Conservation (phyloP, 2,888 invertebrate species). For the Scaeva pyrastri region DNA sequence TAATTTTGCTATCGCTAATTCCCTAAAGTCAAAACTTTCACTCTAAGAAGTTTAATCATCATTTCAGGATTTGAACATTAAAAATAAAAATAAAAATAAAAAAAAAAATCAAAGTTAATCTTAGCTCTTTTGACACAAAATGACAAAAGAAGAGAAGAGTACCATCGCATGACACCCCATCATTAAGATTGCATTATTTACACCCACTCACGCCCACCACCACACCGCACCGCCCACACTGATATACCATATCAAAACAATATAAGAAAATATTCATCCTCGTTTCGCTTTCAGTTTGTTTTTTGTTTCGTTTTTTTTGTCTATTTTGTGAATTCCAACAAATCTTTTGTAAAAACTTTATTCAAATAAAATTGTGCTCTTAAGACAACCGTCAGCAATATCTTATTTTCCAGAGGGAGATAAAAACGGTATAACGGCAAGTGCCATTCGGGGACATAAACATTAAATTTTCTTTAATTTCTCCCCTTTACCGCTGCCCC, state of each 20-base stretch:
- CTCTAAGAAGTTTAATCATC: background rate
- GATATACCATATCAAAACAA: background rate
- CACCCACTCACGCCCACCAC: background rate
- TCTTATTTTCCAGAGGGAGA: constrained; percentile 49
- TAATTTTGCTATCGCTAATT: constrained; percentile 17
- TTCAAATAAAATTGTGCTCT: constrained; percentile 53
- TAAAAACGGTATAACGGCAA: constrained; percentile 69
- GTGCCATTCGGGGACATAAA: constrained; percentile 68
- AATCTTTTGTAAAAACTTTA: constrained; percentile 39
- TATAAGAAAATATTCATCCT: constrained; percentile 14
- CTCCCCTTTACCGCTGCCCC: constrained; percentile 5
- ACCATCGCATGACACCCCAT: background rate
- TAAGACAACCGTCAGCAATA: constrained; percentile 57
- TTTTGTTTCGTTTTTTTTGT: background rate
- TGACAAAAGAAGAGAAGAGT: background rate
- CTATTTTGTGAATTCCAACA: constrained; percentile 13
- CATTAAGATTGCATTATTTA: constrained; percentile 40
- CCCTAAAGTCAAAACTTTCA: background rate
- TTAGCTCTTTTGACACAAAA: constrained; percentile 16
- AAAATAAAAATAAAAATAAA: constrained; percentile 27
- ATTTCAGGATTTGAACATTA: background rate
- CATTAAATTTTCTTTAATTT: constrained; percentile 74
- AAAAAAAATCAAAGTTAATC: constrained; percentile 21
- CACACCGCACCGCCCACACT: background rate
- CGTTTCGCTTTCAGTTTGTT: too few species aligned